Base-by-base conservation (phyloP, 2,797 vertebrate species). In the Aeoliscus strigatus region DNA sequence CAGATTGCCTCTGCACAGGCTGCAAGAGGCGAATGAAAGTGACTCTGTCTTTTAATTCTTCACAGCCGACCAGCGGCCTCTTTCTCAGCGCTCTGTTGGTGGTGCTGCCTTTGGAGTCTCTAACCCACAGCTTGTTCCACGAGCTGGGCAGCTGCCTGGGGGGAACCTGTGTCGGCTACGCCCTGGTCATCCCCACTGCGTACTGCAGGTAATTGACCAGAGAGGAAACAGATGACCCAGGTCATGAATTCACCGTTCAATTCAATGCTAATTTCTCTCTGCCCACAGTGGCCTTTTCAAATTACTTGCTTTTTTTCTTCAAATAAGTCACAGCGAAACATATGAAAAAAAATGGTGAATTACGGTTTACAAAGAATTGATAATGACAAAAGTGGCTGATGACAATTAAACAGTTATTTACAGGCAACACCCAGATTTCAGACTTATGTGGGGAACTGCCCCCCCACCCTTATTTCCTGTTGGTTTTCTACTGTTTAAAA, bases 131-230 rank as follows among this genome's bases (percentile, higher is more conserved):
- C 8, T 86, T 99, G 42, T 99, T 98, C 77, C 92, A 94, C 51
- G 94, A 98, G 68, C 69, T 99, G 44, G 96, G 96, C 36, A 90
- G 77, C 80, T 94, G 92, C 77, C 84, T 99, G 65, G 96, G 96
- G 79, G 96, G 96, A 76, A 99, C 96, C 0, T 97, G 92, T 21
- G 89, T 96, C n/a, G 96, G 95, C 46, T 98, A 98, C 54, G 95
- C 95, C 4, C 77, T 98, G 71, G 92, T 98, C 55, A 90, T 98
- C 80, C 96, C 96, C 14, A 97, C 94, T 14, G 90, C 89, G 62
- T 97, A 93, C 58, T 91, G 88, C 93, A 97, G 95, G 96, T 99
- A n/a, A n/a, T n/a, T n/a, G n/a, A 92, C 10, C 12, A 8, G 26
- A 17, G 2, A 53, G 2, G 24, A 25, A 4, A 3, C 30, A 7